These are phyloP conservation scores for Leptopilina drosophilae DNA, from an alignment of 2,888 invertebrate species.

Conservation along the genomic window DNA sequence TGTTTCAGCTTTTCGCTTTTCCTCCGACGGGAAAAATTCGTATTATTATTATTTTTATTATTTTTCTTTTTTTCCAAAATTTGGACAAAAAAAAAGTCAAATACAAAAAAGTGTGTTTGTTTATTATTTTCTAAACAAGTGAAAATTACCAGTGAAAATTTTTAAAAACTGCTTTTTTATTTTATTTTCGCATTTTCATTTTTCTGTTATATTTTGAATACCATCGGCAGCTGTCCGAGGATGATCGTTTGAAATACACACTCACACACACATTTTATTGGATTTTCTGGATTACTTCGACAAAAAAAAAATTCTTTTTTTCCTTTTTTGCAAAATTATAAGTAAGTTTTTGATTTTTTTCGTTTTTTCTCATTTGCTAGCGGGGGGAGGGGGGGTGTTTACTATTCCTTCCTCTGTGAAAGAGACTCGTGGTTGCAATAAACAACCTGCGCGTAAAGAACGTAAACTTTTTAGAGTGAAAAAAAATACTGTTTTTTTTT, in stretches of 20 bases:
- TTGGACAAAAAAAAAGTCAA: background rate
- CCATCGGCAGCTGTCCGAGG: background rate
- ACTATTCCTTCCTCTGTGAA: background rate
- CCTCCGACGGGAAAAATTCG: background rate
- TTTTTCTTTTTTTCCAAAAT: background rate
- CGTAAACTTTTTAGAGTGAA: background rate
- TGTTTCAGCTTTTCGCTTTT: slow-evolving; percentile 4
- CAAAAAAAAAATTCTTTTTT: too few species aligned
- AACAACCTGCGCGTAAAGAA: too few species aligned
- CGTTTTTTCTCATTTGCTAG: background rate
- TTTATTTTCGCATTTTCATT: background rate
- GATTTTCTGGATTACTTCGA: background rate
- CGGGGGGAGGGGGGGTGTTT: too few species aligned
- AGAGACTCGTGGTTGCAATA: too few species aligned
- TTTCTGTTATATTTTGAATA: background rate
- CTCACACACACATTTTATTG: too few species aligned
- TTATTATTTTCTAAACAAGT: background rate
- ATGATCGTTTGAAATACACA: too few species aligned
- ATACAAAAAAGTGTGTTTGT: background rate
- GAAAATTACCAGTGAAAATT: background rate
- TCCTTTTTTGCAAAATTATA: background rate
- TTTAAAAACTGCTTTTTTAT: too few species aligned
- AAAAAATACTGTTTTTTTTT: too few species aligned
- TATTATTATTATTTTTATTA: too few species aligned
- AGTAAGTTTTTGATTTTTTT: background rate